Conservation (phyloP, 2,113 vertebrate genomes). For the Anhinga rufa region DNA sequence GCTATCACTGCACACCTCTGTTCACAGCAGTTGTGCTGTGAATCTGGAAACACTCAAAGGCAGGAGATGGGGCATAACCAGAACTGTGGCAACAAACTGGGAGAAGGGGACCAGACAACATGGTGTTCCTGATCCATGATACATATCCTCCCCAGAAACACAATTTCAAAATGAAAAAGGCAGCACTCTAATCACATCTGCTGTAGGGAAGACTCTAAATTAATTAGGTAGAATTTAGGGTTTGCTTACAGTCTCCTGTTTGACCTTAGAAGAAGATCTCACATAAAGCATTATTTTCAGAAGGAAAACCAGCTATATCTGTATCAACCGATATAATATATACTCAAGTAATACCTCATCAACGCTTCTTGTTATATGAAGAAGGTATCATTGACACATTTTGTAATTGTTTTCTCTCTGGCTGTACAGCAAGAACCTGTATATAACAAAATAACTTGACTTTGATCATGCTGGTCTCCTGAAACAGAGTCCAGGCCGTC, state of each 20-base stretch:
- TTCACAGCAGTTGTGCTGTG: not conserved
- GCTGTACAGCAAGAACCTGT: not conserved
- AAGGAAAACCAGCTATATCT: not conserved
- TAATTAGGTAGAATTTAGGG: not conserved
- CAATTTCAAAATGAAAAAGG: not conserved
- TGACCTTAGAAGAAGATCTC: not conserved
- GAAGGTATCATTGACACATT: not conserved
- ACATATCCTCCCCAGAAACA: not conserved
- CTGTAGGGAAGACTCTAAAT: not conserved
- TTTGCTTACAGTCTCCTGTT: not conserved
- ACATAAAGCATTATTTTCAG: not conserved
- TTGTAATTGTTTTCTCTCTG: not conserved
- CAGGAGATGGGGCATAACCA: not conserved
- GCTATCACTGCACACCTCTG: not conserved
- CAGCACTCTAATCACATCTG: not conserved
- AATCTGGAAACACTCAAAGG: not conserved
- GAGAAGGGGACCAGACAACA: not conserved
- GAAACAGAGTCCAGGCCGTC: not conserved
- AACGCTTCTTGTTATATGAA: not conserved
- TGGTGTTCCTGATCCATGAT: not conserved
- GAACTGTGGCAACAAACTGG: not conserved
- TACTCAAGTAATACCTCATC: not conserved
- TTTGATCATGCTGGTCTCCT: not conserved
- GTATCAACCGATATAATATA: not conserved
- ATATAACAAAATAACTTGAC: not conserved